A percentile compares a stretch with the other conserved stretches of the same genome.
These are phyloP conservation scores for Mustelus asterias DNA, from an alignment of 2,113 vertebrate species.

Conservation along the genomic window DNA sequence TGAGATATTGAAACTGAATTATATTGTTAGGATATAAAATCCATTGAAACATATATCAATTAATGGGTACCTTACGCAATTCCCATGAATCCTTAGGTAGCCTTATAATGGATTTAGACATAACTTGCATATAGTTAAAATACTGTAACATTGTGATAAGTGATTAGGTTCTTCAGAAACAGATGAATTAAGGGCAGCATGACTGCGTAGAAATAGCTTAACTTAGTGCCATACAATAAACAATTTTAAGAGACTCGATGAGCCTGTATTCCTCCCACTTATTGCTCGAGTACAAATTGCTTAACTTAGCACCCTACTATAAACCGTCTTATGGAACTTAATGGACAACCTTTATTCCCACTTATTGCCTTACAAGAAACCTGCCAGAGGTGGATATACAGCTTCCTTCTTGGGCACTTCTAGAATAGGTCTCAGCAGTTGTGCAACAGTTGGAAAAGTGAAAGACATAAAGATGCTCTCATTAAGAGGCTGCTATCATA, in stretches of 20 bases:
- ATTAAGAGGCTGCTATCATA: neutral
- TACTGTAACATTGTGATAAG: constrained; percentile 11
- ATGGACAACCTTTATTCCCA: neutral
- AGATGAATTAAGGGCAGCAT: neutral
- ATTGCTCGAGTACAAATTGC: neutral
- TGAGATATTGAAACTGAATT: neutral
- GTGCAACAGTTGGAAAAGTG: neutral
- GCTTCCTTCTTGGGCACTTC: neutral
- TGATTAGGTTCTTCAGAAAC: neutral
- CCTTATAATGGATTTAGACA: neutral
- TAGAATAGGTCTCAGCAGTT: neutral
- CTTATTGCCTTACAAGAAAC: neutral
- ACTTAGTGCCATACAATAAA: neutral
- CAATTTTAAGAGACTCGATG: neutral
- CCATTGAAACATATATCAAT: neutral
- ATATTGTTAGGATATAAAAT: neutral
- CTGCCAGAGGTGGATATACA: neutral
- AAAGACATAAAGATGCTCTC: neutral
- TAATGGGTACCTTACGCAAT: neutral
- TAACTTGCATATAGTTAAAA: neutral
- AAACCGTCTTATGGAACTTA: neutral
- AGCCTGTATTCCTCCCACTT: neutral
- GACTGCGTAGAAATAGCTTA: neutral
- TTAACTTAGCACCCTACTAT: neutral
- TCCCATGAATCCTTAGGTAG: neutral